These are phyloP conservation scores for Tetrax tetrax DNA, from an alignment of 2,113 vertebrate genomes.

Conservation along the genomic window DNA sequence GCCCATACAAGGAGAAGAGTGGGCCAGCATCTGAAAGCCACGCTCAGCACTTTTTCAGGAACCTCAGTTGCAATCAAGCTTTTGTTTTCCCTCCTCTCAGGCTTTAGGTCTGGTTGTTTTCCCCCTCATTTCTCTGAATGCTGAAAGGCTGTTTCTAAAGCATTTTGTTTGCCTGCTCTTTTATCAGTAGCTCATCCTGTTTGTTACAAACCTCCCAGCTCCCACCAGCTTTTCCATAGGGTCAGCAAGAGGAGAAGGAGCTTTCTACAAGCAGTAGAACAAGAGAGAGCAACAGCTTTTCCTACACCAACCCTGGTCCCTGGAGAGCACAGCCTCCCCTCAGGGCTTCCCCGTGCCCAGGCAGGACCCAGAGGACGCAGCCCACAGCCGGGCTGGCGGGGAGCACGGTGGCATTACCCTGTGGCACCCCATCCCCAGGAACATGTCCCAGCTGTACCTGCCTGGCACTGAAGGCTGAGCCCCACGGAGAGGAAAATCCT, in stretches of 20 bases:
- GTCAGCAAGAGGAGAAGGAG: neutral
- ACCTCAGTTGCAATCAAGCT: neutral
- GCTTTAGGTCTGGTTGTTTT: neutral
- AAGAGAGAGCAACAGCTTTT: neutral
- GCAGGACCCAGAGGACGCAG: rapidly evolving
- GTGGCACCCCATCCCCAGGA: rapidly evolving
- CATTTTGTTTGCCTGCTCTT: neutral
- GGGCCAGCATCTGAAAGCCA: neutral
- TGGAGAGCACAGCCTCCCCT: rapidly evolving
- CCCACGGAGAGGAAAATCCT: rapidly evolving
- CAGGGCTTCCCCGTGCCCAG: neutral
- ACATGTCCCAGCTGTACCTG: rapidly evolving
- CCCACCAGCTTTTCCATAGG: neutral
- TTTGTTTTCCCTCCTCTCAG: neutral
- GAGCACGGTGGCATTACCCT: rapidly evolving
- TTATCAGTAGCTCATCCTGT: neutral
- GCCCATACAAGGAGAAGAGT: conserved; percentile 69
- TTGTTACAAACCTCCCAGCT: neutral
- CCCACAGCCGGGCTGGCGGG: rapidly evolving
- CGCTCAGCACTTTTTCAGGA: neutral
- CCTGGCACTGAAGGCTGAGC: neutral
- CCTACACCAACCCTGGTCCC: rapidly evolving
- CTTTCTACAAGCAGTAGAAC: neutral
- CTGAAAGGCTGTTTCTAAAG: neutral
- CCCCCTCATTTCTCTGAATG: neutral